Base-by-base conservation (phyloP, 2,797 vertebrate genomes). In the Phrynocephalus guinanensis region DNA sequence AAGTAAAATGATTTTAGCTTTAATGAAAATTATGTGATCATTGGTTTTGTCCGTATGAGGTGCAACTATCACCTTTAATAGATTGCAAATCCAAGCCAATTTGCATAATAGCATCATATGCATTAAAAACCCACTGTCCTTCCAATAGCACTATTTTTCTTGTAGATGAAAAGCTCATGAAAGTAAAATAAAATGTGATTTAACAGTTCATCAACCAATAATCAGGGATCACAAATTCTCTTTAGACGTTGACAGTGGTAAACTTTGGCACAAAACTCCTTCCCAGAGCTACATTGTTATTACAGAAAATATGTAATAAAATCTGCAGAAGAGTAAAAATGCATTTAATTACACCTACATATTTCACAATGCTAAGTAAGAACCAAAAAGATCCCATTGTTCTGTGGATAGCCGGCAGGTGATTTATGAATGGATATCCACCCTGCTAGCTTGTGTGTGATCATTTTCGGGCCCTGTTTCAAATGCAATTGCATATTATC, bases 51-150 rank as follows among this genome's bases (percentile, higher is more conserved):
- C 92, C 91, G 90, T 89, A 86, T 73, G 88, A 91, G 93, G 90
- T 79, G 87, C 84, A 93, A 87, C 94, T 94, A 94, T 91, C 92
- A 94, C 93, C 94, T 95, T 93, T 94, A 94, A 92, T 75, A 93
- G 94, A 94, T 93, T 95, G 93, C 89, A 91, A 88, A 90, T 86
- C 90, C 92, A 94, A 96, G 89, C 90, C 93, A 94, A 96, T 96
- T 94, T 95, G 90, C 93, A 93, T 95, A 95, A 94, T 93, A 93
- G 92, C 91, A 92, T 89, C 92, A 91, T 90, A 91, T 86, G 79
- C 89, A 92, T 95, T 95, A 95, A 95, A 95, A 95, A 94, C 93
- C 91, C 90, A 91, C 91, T 93, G 94, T 85, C 93, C 89, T 94
- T 92, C 89, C 91, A 89, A 87, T 89, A 68, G 50, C 66, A 92